phyloP scores from a whole-genome alignment of 2,888 invertebrate genomes.

The Buathra laborator region DNA sequence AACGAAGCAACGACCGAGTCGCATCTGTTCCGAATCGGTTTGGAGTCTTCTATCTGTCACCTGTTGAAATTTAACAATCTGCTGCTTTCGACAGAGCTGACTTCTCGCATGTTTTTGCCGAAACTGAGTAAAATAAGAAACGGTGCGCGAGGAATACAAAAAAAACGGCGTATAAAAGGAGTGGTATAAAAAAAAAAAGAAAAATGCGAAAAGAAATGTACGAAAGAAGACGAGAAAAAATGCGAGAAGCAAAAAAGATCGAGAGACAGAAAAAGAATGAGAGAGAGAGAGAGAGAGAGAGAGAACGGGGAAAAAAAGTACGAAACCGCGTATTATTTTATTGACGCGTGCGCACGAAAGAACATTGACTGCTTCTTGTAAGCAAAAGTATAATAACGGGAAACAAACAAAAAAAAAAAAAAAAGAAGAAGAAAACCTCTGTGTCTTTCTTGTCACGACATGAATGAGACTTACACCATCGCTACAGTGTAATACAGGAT shows the following conservation, averaged over 20 bases:
- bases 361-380: constrained; percentile 37
- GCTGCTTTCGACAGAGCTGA: constrained; percentile 66
- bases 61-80: constrained; percentile 84
- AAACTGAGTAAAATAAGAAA: constrained; percentile 41
- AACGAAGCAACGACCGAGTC: constrained; percentile 68
- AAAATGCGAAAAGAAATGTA: constrained; percentile 39
- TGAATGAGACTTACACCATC: neutral
- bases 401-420: constrained; percentile 29
- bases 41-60: constrained; percentile 81
- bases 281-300: neutral
- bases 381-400: constrained; percentile 25
- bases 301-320: neutral
- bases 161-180: constrained; percentile 10
- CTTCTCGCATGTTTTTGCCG: constrained; percentile 33
- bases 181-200: constrained; percentile 25
- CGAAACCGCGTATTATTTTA: constrained; percentile 15
- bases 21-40: constrained; percentile 76
- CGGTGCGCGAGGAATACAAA: constrained; percentile 21
- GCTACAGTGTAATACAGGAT: constrained; percentile 3
- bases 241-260: constrained; percentile 13
- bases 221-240: neutral
- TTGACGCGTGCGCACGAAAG: constrained; percentile 44
- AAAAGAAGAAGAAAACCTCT: constrained; percentile 7
- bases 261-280: neutral
- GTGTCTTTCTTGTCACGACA: neutral